Percentiles rank a stretch among this genome's conserved stretches.
Evolutionary conservation across 35 echinoderm and acorn worm genomes (phyloP).

Genomic region (Chiridota heheva): DNA sequence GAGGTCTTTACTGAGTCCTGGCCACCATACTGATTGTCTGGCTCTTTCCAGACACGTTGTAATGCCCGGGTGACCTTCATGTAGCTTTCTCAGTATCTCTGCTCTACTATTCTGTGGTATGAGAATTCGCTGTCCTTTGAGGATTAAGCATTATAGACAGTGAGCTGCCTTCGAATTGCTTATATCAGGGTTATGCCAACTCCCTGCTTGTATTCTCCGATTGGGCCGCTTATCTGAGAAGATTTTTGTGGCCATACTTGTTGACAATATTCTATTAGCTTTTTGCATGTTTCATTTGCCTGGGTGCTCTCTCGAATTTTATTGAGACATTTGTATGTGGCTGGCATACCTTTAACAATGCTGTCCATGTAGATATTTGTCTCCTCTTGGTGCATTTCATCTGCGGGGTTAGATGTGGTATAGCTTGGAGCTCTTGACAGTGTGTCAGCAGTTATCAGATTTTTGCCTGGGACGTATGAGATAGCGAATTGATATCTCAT

Average conservation of each 20-base stretch:
- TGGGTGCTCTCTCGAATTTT: neutral
- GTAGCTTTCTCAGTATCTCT: neutral
- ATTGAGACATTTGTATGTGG: neutral
- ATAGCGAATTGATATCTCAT: too few relatives aligned
- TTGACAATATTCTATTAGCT: neutral
- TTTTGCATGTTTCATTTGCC: neutral
- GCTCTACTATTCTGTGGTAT: neutral
- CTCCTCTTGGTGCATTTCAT: too few relatives aligned
- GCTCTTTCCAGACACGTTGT: conserved; percentile 10
- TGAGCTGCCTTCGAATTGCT: neutral
- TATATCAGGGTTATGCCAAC: too few relatives aligned
- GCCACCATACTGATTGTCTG: conserved; percentile 33
- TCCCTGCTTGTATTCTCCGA: too few relatives aligned
- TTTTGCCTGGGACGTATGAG: conserved; percentile 45
- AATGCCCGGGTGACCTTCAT: conserved; percentile 52
- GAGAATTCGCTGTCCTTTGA: neutral
- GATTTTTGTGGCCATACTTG: conserved; percentile 11
- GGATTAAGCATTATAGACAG: neutral
- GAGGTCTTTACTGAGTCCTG: conserved; percentile 5
- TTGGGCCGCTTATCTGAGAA: neutral
- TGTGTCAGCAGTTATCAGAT: conserved; percentile 39
- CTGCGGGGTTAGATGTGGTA: neutral
- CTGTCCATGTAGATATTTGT: neutral
- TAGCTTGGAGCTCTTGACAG: conserved; percentile 29
- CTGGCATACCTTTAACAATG: neutral